phyloP scores from a whole-genome alignment of 2,113 vertebrate species.

The Cichladusa arquata region DNA sequence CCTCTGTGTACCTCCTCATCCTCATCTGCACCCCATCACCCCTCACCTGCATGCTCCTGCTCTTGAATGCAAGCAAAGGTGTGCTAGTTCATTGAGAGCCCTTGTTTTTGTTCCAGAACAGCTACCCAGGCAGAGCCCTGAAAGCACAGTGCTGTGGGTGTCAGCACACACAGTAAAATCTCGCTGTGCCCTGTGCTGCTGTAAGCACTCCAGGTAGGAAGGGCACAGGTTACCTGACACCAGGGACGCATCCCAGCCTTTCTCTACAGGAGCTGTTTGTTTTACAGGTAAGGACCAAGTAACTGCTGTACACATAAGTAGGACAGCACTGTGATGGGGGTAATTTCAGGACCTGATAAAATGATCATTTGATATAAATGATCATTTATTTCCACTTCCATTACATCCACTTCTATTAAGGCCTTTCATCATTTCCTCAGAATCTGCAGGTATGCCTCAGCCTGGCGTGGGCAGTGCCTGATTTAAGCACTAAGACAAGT shows the following conservation, averaged over 20 bases:
- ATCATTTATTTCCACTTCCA: background rate
- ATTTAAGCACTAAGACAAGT: background rate
- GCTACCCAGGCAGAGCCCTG: background rate
- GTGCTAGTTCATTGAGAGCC: background rate
- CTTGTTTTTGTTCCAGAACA: background rate
- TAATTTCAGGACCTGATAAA: background rate
- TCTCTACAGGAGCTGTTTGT: background rate
- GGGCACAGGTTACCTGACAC: background rate
- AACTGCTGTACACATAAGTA: background rate
- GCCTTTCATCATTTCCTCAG: background rate
- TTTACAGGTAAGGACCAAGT: background rate
- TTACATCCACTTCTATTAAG: background rate
- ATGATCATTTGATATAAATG: background rate
- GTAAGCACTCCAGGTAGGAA: background rate
- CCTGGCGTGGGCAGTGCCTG: background rate
- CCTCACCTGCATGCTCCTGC: background rate
- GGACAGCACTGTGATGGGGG: background rate
- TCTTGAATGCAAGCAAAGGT: background rate
- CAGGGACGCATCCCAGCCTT: background rate
- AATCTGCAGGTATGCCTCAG: background rate
- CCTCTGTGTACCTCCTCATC: background rate
- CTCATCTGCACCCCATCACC: fast-evolving
- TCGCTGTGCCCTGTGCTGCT: fast-evolving
- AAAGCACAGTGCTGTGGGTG: background rate
- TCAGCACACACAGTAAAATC: background rate